Conservation (phyloP, 2,797 vertebrate genomes). For the Pangasius sanitwongsei region DNA sequence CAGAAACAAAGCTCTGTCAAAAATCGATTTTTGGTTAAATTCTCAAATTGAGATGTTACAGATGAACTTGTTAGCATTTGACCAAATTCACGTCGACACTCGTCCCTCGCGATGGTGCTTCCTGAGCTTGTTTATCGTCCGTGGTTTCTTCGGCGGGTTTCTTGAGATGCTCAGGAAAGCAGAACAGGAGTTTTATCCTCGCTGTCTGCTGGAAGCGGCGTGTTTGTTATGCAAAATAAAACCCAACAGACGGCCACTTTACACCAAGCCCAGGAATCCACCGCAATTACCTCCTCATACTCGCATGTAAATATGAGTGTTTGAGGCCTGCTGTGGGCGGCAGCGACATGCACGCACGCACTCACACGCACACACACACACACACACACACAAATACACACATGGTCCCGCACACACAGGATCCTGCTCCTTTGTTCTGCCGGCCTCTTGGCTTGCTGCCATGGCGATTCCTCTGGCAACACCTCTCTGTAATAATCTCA, state of each 20-base stretch:
- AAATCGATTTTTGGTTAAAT: neutral
- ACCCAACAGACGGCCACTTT: constrained; percentile 67
- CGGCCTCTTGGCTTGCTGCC: constrained; percentile 68
- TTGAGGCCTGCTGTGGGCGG: constrained; percentile 61
- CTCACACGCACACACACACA: constrained; percentile 28
- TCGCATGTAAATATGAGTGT: constrained; percentile 76
- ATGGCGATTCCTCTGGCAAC: constrained; percentile 70
- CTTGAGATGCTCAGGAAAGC: constrained; percentile 49
- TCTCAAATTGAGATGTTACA: neutral
- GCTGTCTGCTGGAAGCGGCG: constrained; percentile 15
- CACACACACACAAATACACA: constrained; percentile 36
- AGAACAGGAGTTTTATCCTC: constrained; percentile 10
- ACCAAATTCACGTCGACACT: too few relatives aligned
- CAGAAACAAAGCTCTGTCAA: too few relatives aligned
- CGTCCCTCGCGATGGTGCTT: neutral
- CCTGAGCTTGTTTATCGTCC: neutral
- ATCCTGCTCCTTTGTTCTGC: constrained; percentile 71
- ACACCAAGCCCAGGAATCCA: constrained; percentile 73
- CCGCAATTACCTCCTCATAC: constrained; percentile 74
- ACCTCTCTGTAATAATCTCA: constrained; percentile 72
- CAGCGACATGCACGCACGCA: neutral
- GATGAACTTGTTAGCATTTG: neutral
- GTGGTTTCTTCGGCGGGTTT: constrained; percentile 35
- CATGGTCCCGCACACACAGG: constrained; percentile 55
- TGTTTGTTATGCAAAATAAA: constrained; percentile 74